Evolutionary conservation across 23 tunicate species (phyloP).

Genomic region (Trididemnum miniatum): DNA sequence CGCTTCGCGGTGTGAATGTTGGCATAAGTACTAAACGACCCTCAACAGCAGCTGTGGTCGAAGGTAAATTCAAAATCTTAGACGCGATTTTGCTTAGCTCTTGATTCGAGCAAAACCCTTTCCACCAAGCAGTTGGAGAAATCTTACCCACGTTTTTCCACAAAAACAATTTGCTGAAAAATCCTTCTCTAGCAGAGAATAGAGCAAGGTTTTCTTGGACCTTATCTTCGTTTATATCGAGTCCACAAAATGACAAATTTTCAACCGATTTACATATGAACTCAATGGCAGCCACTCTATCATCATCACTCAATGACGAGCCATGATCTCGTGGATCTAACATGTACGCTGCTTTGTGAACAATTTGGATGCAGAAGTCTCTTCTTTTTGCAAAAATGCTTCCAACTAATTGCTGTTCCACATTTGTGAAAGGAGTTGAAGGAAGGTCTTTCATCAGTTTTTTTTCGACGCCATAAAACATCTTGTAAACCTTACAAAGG

Average conservation of each 20-base stretch:
- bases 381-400: not conserved
- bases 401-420: not conserved
- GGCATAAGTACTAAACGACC: not conserved
- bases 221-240: not conserved
- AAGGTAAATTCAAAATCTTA: not conserved
- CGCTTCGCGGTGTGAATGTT: not conserved
- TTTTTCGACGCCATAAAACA: not conserved
- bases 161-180: not conserved
- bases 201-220: too few relatives aligned
- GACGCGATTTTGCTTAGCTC: not conserved
- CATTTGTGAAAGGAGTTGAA: not conserved
- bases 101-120: not conserved
- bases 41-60: not conserved
- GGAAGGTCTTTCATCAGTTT: not conserved
- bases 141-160: not conserved
- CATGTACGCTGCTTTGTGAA: not conserved
- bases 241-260: not conserved
- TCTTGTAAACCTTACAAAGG: not conserved
- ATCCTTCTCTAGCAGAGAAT: not conserved
- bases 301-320: not conserved
- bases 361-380: not conserved
- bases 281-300: not conserved
- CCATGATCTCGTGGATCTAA: not conserved
- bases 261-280: not conserved
- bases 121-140: not conserved